Evolutionary conservation across 2,888 invertebrate species (phyloP).

Genomic region (Eilema sororculum): DNA sequence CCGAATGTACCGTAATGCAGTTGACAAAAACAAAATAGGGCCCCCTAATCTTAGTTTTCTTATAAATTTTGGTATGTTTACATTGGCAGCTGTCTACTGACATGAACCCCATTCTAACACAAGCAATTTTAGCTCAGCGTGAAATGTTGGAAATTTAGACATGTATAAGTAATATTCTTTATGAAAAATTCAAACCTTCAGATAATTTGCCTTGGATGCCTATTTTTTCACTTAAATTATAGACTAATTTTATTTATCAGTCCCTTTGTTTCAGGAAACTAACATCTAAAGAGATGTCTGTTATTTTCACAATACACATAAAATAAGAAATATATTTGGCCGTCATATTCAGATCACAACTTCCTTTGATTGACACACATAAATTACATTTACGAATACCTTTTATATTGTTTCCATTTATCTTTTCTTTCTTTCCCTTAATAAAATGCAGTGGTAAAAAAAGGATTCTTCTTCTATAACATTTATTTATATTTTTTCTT

Average conservation of each 20-base stretch:
- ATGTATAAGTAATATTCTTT: too few species aligned
- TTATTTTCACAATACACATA: background rate
- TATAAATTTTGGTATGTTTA: too few species aligned
- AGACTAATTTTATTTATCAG: background rate
- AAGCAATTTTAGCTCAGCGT: too few species aligned
- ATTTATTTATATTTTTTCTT: slow-evolving; percentile 39
- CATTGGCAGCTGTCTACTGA: too few species aligned
- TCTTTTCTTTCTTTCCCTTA: slow-evolving; percentile 43
- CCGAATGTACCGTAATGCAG: too few species aligned
- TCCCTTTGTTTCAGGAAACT: background rate
- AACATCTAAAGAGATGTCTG: background rate
- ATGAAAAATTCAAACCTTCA: too few species aligned
- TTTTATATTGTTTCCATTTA: slow-evolving; percentile 44
- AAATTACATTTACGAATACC: slow-evolving; percentile 38
- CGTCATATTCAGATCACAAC: slow-evolving; percentile 21
- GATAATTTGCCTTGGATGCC: too few species aligned
- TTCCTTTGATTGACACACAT: slow-evolving; percentile 52
- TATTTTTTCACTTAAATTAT: background rate
- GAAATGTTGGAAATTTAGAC: too few species aligned
- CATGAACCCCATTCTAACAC: too few species aligned
- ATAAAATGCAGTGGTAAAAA: slow-evolving; percentile 54
- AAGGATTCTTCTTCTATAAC: slow-evolving; percentile 28
- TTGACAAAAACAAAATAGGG: too few species aligned
- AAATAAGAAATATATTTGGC: slow-evolving; percentile 9
- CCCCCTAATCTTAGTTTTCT: too few species aligned